phyloP scores from a whole-genome alignment of 2,797 vertebrate species.

The Enteromius argenteus region DNA sequence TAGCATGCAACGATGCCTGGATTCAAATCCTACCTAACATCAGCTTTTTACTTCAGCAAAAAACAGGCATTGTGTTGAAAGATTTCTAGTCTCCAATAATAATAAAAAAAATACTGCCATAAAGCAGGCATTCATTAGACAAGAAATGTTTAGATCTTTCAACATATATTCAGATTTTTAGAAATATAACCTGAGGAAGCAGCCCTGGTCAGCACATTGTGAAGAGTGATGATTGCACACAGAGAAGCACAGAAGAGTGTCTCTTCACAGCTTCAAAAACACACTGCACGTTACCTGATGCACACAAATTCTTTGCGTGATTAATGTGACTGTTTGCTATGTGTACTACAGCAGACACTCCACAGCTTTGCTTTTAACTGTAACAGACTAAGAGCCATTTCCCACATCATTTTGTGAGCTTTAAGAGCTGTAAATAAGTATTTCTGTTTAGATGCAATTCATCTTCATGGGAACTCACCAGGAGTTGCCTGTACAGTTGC shows the following conservation, averaged over 20 bases:
- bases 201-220: not conserved
- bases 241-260: not conserved
- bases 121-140: not conserved
- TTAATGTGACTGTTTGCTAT: not conserved
- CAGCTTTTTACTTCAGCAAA: not conserved
- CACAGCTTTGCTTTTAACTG: not conserved
- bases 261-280: not conserved
- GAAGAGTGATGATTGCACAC: not conserved
- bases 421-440: not conserved
- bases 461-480: slow-evolving; percentile 70
- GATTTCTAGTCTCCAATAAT: not conserved
- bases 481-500: slow-evolving; percentile 72
- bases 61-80: not conserved
- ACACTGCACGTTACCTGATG: not conserved
- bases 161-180: not conserved
- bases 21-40: not conserved
- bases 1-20: no score
- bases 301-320: not conserved
- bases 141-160: not conserved
- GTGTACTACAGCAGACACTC: not conserved
- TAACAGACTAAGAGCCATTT: not conserved
- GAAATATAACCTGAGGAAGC: not conserved
- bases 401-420: not conserved
- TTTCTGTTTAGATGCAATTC: not conserved
- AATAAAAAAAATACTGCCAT: not conserved